These are phyloP conservation scores for Bufo bufo DNA, from an alignment of 2,113 vertebrate genomes.

Conservation along the genomic window DNA sequence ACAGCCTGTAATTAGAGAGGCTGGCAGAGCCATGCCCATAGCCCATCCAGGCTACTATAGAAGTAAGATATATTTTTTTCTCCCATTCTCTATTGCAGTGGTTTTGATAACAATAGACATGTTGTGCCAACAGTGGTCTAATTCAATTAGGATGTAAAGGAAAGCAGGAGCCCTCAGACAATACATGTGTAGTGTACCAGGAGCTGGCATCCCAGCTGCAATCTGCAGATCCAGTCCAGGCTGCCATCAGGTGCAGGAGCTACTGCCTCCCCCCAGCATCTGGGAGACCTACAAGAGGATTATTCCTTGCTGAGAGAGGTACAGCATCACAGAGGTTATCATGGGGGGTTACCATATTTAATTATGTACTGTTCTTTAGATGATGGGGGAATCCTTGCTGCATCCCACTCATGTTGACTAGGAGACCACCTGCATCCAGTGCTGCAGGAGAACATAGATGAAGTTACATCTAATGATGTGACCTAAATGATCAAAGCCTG, in stretches of 20 bases:
- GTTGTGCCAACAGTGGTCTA: constrained; percentile 43
- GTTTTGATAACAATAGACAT: constrained; percentile 25
- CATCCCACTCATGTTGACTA: constrained; percentile 23
- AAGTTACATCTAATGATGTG: constrained; percentile 41
- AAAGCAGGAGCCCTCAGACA: constrained; percentile 32
- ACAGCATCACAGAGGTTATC: background rate
- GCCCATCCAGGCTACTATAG: background rate
- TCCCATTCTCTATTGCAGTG: background rate
- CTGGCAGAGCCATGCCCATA: constrained; percentile 39
- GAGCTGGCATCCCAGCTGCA: constrained; percentile 45
- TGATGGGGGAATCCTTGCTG: constrained; percentile 15
- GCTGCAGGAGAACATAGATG: constrained; percentile 32
- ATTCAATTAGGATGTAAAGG: constrained; percentile 47
- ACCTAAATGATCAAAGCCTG: constrained; percentile 46
- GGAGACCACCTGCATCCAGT: constrained; percentile 12
- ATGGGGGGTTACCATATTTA: background rate
- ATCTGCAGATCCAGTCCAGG: constrained; percentile 19
- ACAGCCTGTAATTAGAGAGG: constrained; percentile 34
- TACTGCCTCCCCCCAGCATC: background rate
- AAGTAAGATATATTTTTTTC: constrained; percentile 38
- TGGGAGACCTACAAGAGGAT: constrained; percentile 15
- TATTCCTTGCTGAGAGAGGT: constrained; percentile 9
- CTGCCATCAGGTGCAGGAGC: constrained; percentile 37
- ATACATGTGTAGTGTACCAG: constrained; percentile 40
- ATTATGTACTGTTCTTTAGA: background rate